These are phyloP conservation scores for Leptinotarsa haldemani DNA, from an alignment of 2,888 invertebrate species.

Conservation along the genomic window DNA sequence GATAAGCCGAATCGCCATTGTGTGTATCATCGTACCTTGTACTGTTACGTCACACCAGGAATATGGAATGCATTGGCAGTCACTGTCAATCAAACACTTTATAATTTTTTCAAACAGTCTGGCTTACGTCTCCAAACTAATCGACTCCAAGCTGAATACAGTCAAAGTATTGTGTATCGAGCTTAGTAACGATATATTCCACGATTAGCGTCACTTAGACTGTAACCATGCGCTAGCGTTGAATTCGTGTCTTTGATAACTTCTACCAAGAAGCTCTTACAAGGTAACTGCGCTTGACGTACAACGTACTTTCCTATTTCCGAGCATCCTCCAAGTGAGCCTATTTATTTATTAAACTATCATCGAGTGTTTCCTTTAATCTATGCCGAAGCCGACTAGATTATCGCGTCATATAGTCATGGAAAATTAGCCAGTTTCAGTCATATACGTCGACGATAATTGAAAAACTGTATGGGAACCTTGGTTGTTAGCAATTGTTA, in stretches of 20 bases:
- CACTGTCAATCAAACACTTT: too few species aligned
- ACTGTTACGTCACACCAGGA: too few species aligned
- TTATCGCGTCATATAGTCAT: not conserved
- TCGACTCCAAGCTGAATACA: too few species aligned
- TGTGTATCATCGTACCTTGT: too few species aligned
- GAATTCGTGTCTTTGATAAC: not conserved
- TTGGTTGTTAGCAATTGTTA: not conserved
- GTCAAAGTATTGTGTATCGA: too few species aligned
- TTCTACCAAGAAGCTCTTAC: not conserved
- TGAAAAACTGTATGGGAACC: not conserved
- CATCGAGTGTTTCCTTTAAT: constrained; percentile 15
- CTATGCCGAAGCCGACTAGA: constrained; percentile 1
- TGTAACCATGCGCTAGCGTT: not conserved
- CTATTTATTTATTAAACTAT: constrained; percentile 11
- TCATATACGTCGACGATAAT: not conserved
- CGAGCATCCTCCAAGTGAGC: constrained; percentile 2
- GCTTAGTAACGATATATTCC: too few species aligned
- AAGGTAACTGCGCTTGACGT: not conserved
- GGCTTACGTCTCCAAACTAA: too few species aligned
- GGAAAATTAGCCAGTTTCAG: not conserved
- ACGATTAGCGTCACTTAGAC: not conserved
- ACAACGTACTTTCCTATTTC: not conserved
- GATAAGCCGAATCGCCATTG: too few species aligned
- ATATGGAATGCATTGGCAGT: too few species aligned
- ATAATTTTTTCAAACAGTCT: too few species aligned